Evolutionary conservation across 1,140 invertebrate genomes (phyloP), one percentile per base, ranked within the genome.

Genomic region (Drosophila pseudoobscura): DNA sequence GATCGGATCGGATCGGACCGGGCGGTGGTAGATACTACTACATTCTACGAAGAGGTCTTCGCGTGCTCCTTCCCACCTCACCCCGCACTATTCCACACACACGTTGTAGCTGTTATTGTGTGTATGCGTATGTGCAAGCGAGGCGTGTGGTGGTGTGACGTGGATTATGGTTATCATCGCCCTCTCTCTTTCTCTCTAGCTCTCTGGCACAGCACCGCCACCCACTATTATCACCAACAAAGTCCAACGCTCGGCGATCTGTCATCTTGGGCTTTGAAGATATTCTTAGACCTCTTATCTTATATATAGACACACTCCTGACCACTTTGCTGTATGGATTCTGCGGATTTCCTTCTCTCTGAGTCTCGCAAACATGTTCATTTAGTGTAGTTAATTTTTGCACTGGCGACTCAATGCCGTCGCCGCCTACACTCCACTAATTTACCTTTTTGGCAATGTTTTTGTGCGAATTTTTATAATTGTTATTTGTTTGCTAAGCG

Each of bases 381-480:
- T 13, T 39, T 39, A 39, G 35, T 13, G 11, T 5, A 13, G 3
- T 13, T 39, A 13, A 13, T 13, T 39, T 13, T 13, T 13, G 11
- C 35, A 39, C 11, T 39, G 35, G 35, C 11, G 35, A 39, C 35
- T 39, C 3, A 39, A 13, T 39, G 35, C 11, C 35, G 35, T 1
- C 35, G 11, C 35, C 41, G 43, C 29, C 6, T 13, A 17, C 15
- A 20, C 54, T 29, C 20, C 15, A 56, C 54, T 54, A 74, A 74
- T 65, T 74, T 74, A 74, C 71, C 71, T 74, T 63, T 74, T 74
- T 74, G 69, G 71, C 71, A 74, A 74, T 74, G 71, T 74, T 74
- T 74, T 74, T 74, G 71, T 74, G 71, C 71, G 71, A 74, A 56
- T 74, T 65, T 59, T 74, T 44, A 45, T 20, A 31, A 15, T 20